phyloP scores from a whole-genome alignment of 2,113 vertebrate genomes.

The Electrona antarctica region DNA sequence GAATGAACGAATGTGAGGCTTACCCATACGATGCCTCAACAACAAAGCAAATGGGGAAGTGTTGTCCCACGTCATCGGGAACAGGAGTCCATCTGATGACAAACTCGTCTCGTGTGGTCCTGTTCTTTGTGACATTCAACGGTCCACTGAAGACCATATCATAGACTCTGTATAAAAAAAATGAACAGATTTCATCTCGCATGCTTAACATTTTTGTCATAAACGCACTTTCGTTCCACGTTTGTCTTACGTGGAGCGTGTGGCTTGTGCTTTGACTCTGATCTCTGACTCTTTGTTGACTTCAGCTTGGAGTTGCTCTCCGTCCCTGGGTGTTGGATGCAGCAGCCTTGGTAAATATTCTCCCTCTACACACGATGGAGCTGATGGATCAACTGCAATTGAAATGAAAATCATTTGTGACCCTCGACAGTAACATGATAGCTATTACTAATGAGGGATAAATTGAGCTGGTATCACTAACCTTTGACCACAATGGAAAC shows the following conservation, averaged over 20 bases:
- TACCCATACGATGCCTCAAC: slow-evolving; percentile 58
- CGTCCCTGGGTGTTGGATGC: slow-evolving; percentile 61
- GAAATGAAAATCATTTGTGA: neutral
- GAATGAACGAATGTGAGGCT: slow-evolving; percentile 2
- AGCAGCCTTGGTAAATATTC: slow-evolving; percentile 59
- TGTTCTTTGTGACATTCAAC: slow-evolving; percentile 45
- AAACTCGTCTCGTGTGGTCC: slow-evolving; percentile 38
- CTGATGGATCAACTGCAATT: slow-evolving; percentile 62
- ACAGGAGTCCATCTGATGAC: slow-evolving; percentile 63
- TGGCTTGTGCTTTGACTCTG: slow-evolving; percentile 56
- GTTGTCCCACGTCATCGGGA: slow-evolving; percentile 42
- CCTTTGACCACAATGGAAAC: no score
- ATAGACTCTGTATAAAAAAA: slow-evolving; percentile 48
- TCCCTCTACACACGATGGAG: slow-evolving; percentile 65
- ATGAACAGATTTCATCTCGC: neutral
- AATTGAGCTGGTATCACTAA: no score
- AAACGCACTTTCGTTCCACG: no score
- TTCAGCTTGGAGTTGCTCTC: slow-evolving; percentile 39
- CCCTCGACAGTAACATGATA: neutral
- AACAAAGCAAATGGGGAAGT: slow-evolving; percentile 67
- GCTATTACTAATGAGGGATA: neutral
- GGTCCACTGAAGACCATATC: slow-evolving; percentile 65
- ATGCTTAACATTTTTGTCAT: neutral
- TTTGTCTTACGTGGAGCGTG: slow-evolving; percentile 46
- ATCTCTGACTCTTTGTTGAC: slow-evolving; percentile 63